Evolutionary conservation across 92 coral and sea anemone genomes (phyloP), one percentile per base, ranked within the genome.

Genomic region (Blastomussa wellsi): DNA sequence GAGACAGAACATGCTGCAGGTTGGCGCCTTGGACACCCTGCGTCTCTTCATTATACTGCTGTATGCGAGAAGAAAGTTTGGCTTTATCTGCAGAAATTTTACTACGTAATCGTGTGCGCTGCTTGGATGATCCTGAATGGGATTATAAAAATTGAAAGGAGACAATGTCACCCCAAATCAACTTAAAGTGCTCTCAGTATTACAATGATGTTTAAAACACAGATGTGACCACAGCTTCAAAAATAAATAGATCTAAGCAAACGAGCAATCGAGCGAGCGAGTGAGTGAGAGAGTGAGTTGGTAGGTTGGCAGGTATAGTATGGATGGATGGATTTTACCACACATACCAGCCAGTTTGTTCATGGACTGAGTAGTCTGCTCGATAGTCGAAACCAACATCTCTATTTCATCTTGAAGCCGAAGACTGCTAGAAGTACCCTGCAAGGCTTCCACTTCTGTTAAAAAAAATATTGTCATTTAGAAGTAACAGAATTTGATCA

Each of bases 31-130:
- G 38, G 12, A 26, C 38, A 65, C 57, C 4, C 44, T n/a, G 57
- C 42, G 19, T 67, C 53, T 77, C 75, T 19, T 79, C 65, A 60
- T 79, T 86, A 74, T 86, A 86, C 73, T 38, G 22, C 32, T 72
- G 74, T 41, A 80, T 64, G 15, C 68, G 72, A 26, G 80, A 64
- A 20, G 67, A n/a, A 17, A 80, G 72, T 42, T 79, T 78, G 72
- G 80, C 72, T 76, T 86, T 86, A 13, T 86, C 75, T 28, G 85
- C 33, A 72, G 85, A 28, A 44, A 80, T 86, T 77, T 80, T 86
- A 39, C 72, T 72, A 41, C 71, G 84, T 14, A 86, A 69, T 32
- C 86, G 68, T 24, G 76, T 55, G 32, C 90, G 57, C 47, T 86
- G 84, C 75, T 80, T 80, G 47, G 90, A 80, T 20, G 79, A 79